A percentile compares a stretch with the other conserved stretches of the same genome.
These are phyloP conservation scores for Physella acuta DNA, from an alignment of 1,140 invertebrate genomes.

Conservation along the genomic window DNA sequence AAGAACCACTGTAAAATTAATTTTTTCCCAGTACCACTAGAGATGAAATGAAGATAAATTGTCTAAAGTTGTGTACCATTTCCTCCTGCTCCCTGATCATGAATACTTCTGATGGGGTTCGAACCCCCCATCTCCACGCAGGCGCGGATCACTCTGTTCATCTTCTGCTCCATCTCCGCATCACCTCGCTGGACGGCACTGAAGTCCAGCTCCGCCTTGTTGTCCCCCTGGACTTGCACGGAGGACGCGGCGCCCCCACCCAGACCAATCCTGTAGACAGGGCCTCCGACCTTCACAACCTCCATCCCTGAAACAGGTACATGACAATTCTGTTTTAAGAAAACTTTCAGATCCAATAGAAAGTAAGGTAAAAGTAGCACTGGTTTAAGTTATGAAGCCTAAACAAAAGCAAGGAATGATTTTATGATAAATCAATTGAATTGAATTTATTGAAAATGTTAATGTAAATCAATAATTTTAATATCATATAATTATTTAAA, in stretches of 20 bases:
- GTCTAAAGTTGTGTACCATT: constrained; percentile 76
- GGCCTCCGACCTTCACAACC: constrained; percentile 93
- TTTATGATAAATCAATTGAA: no score
- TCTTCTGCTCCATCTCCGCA: constrained; percentile 97
- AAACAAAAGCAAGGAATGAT: no score
- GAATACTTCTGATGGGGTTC: constrained; percentile 93
- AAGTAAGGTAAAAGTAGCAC: no score
- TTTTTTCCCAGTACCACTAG: neutral
- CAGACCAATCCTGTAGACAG: constrained; percentile 92
- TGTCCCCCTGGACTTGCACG: constrained; percentile 85
- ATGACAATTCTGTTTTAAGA: no score
- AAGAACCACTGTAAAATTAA: no score
- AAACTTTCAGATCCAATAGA: no score
- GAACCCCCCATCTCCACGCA: constrained; percentile 78
- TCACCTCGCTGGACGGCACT: constrained; percentile 96
- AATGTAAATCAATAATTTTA: no score
- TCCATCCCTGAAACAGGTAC: no score
- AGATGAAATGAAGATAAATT: neutral
- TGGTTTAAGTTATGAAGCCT: no score
- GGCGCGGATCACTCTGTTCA: constrained; percentile 89
- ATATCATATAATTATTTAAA: no score
- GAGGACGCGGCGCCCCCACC: constrained; percentile 95
- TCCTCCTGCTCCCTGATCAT: constrained; percentile 95
- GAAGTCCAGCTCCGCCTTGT: constrained; percentile 85
- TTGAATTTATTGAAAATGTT: no score